Percentiles rank a stretch among this genome's conserved stretches.
phyloP scores from a whole-genome alignment of 2,113 vertebrate species.

The Hyperoodon ampullatus region DNA sequence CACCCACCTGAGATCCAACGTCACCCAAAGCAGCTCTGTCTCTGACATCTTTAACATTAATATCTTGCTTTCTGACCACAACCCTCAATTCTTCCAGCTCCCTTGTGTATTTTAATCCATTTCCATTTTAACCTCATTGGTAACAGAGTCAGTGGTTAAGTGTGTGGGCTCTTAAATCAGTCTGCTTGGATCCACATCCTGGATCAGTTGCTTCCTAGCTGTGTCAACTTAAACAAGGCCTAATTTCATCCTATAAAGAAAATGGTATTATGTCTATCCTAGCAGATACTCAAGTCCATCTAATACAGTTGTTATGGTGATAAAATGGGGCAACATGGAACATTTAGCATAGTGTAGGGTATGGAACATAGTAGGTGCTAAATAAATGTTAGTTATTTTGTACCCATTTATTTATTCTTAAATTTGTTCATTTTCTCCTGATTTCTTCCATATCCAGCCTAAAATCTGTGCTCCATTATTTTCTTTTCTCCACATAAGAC shows the following conservation, averaged over 20 bases:
- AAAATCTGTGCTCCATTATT: conserved; percentile 22
- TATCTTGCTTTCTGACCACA: conserved; percentile 46
- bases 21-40: background rate
- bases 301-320: background rate
- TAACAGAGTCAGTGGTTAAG: conserved; percentile 51
- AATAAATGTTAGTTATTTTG: background rate
- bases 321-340: conserved; percentile 7
- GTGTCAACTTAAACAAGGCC: background rate
- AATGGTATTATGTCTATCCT: conserved; percentile 22
- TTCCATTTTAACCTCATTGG: conserved; percentile 61
- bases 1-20: background rate
- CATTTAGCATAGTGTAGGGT: background rate
- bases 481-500: background rate
- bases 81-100: background rate
- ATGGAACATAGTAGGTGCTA: background rate
- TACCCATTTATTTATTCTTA: background rate
- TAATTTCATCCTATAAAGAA: conserved; percentile 58
- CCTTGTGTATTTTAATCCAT: conserved; percentile 42
- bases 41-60: conserved; percentile 40
- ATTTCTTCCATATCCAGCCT: background rate
- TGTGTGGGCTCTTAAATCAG: conserved; percentile 53
- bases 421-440: background rate
- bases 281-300: background rate
- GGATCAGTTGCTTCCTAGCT: background rate
- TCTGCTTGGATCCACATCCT: conserved; percentile 37